Conservation (phyloP, 1,140 invertebrate species). For the Platorchestia sp. region DNA sequence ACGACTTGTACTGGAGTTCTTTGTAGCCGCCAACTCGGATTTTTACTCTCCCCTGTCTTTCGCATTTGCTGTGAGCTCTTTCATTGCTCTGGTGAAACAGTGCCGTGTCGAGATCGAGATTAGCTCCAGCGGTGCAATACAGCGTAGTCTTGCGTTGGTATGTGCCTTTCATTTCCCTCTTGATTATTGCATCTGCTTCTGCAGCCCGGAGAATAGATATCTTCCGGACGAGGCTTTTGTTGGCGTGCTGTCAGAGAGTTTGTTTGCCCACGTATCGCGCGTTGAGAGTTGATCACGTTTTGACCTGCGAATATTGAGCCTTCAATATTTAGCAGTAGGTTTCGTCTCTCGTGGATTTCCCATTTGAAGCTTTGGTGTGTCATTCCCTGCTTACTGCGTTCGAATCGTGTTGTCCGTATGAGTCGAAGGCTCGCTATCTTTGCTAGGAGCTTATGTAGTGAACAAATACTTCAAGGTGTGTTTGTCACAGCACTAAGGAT, state of each 20-base stretch:
- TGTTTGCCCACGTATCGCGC: background rate
- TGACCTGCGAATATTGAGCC: background rate
- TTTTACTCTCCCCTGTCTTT: background rate
- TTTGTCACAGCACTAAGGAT: background rate
- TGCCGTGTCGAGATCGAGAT: background rate
- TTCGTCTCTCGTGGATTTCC: background rate
- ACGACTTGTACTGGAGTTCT: too few species aligned
- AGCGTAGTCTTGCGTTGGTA: background rate
- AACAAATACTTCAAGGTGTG: background rate
- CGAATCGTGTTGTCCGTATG: background rate
- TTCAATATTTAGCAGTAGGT: background rate
- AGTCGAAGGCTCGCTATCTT: background rate
- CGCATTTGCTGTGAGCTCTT: background rate
- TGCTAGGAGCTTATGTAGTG: background rate
- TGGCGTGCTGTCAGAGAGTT: background rate
- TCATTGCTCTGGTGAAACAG: background rate
- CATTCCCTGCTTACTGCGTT: background rate
- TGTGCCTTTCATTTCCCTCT: background rate
- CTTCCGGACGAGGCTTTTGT: background rate
- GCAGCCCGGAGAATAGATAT: background rate
- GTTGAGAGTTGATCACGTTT: background rate
- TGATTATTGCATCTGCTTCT: background rate
- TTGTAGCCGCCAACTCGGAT: background rate
- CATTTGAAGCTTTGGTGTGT: background rate
- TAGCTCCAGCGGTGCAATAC: background rate